phyloP scores from a whole-genome alignment of 2,888 invertebrate genomes.

The Pyrrhia umbra region DNA sequence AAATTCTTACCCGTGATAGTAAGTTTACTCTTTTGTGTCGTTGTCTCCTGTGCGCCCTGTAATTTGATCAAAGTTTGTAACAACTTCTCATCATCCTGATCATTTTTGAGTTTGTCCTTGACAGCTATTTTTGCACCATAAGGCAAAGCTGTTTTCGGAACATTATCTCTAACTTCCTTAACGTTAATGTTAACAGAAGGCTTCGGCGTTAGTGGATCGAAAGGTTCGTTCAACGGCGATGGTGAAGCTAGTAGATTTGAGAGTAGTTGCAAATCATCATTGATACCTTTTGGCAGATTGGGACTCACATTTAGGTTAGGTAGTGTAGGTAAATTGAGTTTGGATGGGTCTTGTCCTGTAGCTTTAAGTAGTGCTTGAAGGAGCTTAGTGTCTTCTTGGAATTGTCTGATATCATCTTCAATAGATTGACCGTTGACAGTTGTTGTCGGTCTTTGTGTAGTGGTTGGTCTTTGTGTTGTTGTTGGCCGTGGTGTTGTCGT shows the following conservation, averaged over 20 bases:
- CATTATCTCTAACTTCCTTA: conserved; percentile 68
- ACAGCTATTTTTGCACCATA: conserved; percentile 83
- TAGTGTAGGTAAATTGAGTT: conserved; percentile 84
- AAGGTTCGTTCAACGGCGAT: conserved; percentile 80
- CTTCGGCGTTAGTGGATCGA: conserved; percentile 78
- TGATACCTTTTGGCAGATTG: conserved; percentile 66
- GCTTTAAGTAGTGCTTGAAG: conserved; percentile 86
- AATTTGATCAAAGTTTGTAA: conserved; percentile 87
- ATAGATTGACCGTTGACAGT: conserved; percentile 73
- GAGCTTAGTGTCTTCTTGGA: conserved; percentile 87
- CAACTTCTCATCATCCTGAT: conserved; percentile 84
- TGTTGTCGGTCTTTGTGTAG: conserved; percentile 76
- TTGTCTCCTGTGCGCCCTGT: conserved; percentile 85
- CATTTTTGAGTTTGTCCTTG: conserved; percentile 80
- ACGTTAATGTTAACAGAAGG: conserved; percentile 63
- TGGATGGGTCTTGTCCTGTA: conserved; percentile 86
- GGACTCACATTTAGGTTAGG: conserved; percentile 80
- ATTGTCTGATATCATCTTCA: conserved; percentile 87
- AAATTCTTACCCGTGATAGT: conserved; percentile 80
- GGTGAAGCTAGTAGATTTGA: conserved; percentile 81
- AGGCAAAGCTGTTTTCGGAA: conserved; percentile 73
- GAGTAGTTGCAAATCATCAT: conserved; percentile 78
- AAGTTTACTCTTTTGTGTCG: conserved; percentile 82
- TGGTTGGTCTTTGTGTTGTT: conserved; percentile 64
- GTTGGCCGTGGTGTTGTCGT: conserved; percentile 69